These are phyloP conservation scores for Petrocephalus schoutedeni DNA, from an alignment of 2,797 vertebrate genomes.

Conservation along the genomic window DNA sequence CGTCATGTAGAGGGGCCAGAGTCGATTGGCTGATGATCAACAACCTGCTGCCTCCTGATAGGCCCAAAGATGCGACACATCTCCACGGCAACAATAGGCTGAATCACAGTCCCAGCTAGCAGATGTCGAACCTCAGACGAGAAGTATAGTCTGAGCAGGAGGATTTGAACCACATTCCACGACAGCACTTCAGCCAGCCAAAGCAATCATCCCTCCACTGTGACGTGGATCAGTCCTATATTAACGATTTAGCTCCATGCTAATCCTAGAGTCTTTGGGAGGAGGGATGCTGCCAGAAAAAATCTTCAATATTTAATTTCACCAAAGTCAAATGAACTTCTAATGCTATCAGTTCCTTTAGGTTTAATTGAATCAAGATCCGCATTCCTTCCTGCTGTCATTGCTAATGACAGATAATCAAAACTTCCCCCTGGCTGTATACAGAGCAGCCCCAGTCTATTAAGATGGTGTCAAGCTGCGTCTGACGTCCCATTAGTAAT, in stretches of 20 bases:
- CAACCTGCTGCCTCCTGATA: not conserved
- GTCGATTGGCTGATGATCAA: not conserved
- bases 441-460: conserved; percentile 30
- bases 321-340: conserved; percentile 38
- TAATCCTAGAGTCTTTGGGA: not conserved
- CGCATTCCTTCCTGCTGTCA: conserved; percentile 48
- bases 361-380: conserved; percentile 60
- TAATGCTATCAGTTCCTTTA: conserved; percentile 53
- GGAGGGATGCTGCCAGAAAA: conserved; percentile 8
- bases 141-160: not conserved
- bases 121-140: not conserved
- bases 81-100: not conserved
- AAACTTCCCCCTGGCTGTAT: conserved; percentile 50
- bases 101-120: not conserved
- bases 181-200: not conserved
- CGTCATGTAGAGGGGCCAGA: not conserved
- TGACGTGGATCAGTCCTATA: conserved; percentile 13
- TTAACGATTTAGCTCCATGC: conserved; percentile 19
- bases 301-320: conserved; percentile 23
- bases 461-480: conserved; percentile 28
- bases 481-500: conserved; percentile 26
- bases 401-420: conserved; percentile 48
- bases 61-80: not conserved
- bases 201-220: not conserved
- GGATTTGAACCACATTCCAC: not conserved